A percentile compares a stretch with the other conserved stretches of the same genome.
phyloP scores from a whole-genome alignment of 1,140 invertebrate species.

The Ptiloglossa arizonensis region DNA sequence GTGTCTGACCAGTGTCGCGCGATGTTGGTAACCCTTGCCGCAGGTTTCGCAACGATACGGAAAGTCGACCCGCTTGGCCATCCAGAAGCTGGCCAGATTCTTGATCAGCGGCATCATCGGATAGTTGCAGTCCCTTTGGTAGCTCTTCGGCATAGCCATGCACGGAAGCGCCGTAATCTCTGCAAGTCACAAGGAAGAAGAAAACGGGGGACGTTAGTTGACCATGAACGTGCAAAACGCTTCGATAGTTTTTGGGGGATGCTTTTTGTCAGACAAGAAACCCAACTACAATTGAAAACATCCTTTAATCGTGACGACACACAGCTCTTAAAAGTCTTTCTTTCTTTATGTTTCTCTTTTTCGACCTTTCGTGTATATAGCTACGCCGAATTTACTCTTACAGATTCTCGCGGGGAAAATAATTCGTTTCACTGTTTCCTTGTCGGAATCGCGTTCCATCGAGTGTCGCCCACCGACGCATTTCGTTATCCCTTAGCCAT shows the following conservation, averaged over 20 bases:
- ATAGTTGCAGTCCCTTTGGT: slow-evolving; percentile 57
- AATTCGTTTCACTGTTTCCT: no score
- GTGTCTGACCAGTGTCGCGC: slow-evolving; percentile 83
- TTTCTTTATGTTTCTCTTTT: no score
- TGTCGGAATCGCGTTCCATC: no score
- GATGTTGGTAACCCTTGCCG: slow-evolving; percentile 83
- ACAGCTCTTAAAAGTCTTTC: no score
- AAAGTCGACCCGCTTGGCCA: slow-evolving; percentile 70
- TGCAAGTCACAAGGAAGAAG: slow-evolving; percentile 58
- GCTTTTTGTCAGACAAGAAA: slow-evolving; percentile 6
- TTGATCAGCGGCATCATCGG: slow-evolving; percentile 71
- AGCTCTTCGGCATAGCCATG: slow-evolving; percentile 58
- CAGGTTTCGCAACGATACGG: slow-evolving; percentile 82
- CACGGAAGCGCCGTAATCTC: slow-evolving; percentile 43
- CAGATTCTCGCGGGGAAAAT: no score
- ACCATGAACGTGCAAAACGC: slow-evolving; percentile 7
- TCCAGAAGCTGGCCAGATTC: slow-evolving; percentile 72
- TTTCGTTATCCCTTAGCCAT: neutral
- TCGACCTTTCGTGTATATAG: no score
- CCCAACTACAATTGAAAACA: slow-evolving; percentile 11
- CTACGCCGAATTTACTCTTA: no score
- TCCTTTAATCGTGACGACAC: slow-evolving; percentile 12
- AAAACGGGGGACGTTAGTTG: slow-evolving; percentile 57
- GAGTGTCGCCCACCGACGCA: neutral
- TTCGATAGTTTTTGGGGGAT: slow-evolving; percentile 9